phyloP scores from a whole-genome alignment of 2,888 invertebrate genomes.

The Nomada fucata region DNA sequence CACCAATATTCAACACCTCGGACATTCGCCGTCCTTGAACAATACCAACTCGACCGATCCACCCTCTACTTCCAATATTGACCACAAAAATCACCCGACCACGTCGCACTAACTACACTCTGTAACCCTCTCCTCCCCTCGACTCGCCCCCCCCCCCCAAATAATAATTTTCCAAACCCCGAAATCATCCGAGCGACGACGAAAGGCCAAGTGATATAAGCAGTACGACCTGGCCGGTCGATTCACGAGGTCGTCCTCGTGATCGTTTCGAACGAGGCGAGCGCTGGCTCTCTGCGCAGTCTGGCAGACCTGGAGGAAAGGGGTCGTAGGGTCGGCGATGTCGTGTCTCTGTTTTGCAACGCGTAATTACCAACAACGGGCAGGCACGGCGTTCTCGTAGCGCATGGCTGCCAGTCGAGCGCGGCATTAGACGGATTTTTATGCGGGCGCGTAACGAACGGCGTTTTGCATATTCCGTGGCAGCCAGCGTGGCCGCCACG shows the following conservation, averaged over 20 bases:
- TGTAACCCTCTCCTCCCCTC: too few species aligned
- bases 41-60: too few species aligned
- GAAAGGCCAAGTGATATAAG: neutral
- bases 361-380: slow-evolving; percentile 77
- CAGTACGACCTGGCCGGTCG: neutral
- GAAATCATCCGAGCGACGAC: neutral
- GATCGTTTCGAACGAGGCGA: slow-evolving; percentile 31
- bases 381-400: slow-evolving; percentile 61
- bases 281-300: slow-evolving; percentile 6
- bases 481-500: slow-evolving; percentile 45
- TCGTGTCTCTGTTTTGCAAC: slow-evolving; percentile 80
- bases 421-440: slow-evolving; percentile 73
- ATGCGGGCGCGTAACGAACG: slow-evolving; percentile 74
- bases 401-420: slow-evolving; percentile 60
- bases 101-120: too few species aligned
- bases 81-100: too few species aligned
- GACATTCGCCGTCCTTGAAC: too few species aligned
- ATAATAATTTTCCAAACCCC: too few species aligned
- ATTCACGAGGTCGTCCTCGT: slow-evolving; percentile 44
- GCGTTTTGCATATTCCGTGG: slow-evolving; percentile 74
- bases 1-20: too few species aligned
- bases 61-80: too few species aligned
- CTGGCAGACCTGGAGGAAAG: slow-evolving; percentile 39
- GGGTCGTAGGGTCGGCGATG: slow-evolving; percentile 76
- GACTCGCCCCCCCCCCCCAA: neutral